phyloP scores from a whole-genome alignment of 2,888 invertebrate genomes.

The Emmelina monodactyla region DNA sequence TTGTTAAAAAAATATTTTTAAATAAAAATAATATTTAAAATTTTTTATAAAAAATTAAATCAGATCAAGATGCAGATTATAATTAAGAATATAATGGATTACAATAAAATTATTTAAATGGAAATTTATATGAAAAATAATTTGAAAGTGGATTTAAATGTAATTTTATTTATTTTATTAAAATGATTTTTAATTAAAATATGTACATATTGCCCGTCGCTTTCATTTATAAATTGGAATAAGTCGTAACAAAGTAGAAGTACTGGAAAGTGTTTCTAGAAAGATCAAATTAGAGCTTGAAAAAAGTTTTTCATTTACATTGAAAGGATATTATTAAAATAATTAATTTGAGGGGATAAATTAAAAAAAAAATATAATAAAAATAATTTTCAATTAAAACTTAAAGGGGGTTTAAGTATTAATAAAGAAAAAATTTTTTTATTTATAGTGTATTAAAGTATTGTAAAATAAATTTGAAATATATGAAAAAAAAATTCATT shows the following conservation, averaged over 20 bases:
- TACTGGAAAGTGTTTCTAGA: slow-evolving; percentile 79
- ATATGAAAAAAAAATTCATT: slow-evolving; percentile 43
- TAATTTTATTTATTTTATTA: slow-evolving; percentile 64
- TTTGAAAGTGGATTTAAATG: slow-evolving; percentile 72
- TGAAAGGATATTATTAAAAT: slow-evolving; percentile 59
- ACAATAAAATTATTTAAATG: slow-evolving; percentile 69
- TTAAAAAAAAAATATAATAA: slow-evolving; percentile 47
- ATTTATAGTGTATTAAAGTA: slow-evolving; percentile 66
- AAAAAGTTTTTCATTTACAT: slow-evolving; percentile 72
- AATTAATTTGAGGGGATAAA: slow-evolving; percentile 41
- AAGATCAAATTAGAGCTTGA: slow-evolving; percentile 70
- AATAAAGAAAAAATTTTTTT: slow-evolving; percentile 56
- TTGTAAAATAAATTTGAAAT: slow-evolving; percentile 65
- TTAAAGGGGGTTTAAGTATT: slow-evolving; percentile 54
- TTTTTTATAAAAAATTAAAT: slow-evolving; percentile 54
- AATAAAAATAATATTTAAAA: slow-evolving; percentile 48
- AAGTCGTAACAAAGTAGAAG: slow-evolving; percentile 85
- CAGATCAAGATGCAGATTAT: slow-evolving; percentile 78
- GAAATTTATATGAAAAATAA: slow-evolving; percentile 39
- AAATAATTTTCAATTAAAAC: slow-evolving; percentile 45
- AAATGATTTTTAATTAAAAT: slow-evolving; percentile 71
- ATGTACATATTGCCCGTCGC: slow-evolving; percentile 84
- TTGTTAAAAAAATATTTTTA: slow-evolving; percentile 55
- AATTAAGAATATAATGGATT: slow-evolving; percentile 71
- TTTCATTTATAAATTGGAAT: slow-evolving; percentile 73